Evolutionary conservation across 2,888 invertebrate species (phyloP).

Genomic region (Hyposoter didymator): DNA sequence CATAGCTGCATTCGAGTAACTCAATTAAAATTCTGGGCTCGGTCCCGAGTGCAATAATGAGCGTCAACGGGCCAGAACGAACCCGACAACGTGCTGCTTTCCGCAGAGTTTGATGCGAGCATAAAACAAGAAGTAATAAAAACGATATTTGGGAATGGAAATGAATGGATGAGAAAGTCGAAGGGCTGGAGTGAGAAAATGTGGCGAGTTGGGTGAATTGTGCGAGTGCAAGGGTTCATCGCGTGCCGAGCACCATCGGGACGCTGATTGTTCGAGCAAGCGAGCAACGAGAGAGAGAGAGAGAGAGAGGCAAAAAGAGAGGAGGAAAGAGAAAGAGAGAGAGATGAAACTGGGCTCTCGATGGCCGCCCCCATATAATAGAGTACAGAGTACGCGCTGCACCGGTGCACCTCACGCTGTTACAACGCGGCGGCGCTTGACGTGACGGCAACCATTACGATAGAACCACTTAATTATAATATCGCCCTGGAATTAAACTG

Average conservation of each 20-base stretch:
- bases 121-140: background rate
- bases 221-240: slow-evolving; percentile 68
- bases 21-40: background rate
- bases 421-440: slow-evolving; percentile 68
- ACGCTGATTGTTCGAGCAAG: slow-evolving; percentile 82
- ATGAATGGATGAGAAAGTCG: slow-evolving; percentile 7
- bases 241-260: slow-evolving; percentile 82
- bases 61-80: background rate
- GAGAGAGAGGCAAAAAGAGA: slow-evolving; percentile 74
- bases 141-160: slow-evolving; percentile 19
- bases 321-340: slow-evolving; percentile 75
- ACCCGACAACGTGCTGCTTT: background rate
- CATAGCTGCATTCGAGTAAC: background rate
- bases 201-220: slow-evolving; percentile 52
- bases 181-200: slow-evolving; percentile 36
- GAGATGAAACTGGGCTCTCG: slow-evolving; percentile 55
- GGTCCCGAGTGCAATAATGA: background rate
- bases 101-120: background rate
- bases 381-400: slow-evolving; percentile 45
- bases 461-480: slow-evolving; percentile 84
- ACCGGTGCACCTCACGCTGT: slow-evolving; percentile 58
- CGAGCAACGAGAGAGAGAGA: slow-evolving; percentile 76
- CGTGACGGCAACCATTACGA: slow-evolving; percentile 83
- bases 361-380: slow-evolving; percentile 50
- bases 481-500: slow-evolving; percentile 83